These are phyloP conservation scores for Azorinus chamasolen DNA, from an alignment of 2,888 invertebrate genomes.

Conservation along the genomic window DNA sequence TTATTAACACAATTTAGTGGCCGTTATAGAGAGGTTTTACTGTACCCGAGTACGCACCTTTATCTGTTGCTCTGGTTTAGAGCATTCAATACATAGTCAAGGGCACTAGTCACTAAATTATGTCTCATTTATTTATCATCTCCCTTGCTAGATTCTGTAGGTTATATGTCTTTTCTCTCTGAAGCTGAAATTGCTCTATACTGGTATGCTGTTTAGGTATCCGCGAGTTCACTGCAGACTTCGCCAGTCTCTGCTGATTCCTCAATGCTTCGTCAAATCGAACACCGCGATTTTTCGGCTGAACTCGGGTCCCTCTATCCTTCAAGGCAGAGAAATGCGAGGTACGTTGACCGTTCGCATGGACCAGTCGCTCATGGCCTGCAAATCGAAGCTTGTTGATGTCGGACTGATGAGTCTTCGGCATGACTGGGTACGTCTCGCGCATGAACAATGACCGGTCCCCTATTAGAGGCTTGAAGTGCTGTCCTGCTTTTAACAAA, in stretches of 20 bases:
- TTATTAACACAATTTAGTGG: too few species aligned
- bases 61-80: too few species aligned
- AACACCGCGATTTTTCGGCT: constrained; percentile 30
- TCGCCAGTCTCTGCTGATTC: constrained; percentile 2
- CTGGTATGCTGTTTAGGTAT: constrained; percentile 16
- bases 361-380: constrained; percentile 41
- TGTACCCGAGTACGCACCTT: too few species aligned
- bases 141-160: constrained; percentile 52
- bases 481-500: constrained; percentile 15
- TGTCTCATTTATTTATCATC: constrained; percentile 47
- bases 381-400: constrained; percentile 54
- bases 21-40: too few species aligned
- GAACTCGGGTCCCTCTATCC: constrained; percentile 21
- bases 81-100: not conserved
- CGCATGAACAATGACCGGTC: constrained; percentile 48
- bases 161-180: constrained; percentile 51
- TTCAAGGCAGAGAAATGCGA: constrained; percentile 56
- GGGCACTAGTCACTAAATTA: not conserved
- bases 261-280: constrained; percentile 42
- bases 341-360: constrained; percentile 47
- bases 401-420: constrained; percentile 40
- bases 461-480: constrained; percentile 53
- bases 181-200: constrained; percentile 45
- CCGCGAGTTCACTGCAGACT: not conserved
- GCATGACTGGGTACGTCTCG: constrained; percentile 38